Evolutionary conservation across 2,797 vertebrate genomes (phyloP).

Genomic region (Coregonus sp.): DNA sequence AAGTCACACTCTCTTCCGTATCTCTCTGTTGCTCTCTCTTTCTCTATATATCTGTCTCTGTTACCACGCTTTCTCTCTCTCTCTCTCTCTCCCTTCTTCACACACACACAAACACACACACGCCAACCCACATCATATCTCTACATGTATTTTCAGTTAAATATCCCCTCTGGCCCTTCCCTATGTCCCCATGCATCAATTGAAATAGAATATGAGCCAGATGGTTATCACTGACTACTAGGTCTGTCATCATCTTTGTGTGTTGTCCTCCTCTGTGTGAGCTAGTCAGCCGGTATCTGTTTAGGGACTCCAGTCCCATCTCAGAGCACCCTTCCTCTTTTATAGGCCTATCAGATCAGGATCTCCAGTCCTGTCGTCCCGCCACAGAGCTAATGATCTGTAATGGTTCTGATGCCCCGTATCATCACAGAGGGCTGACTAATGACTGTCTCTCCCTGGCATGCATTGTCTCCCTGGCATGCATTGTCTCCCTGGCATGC

Average conservation of each 20-base stretch:
- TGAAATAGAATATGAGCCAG: neutral
- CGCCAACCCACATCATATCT: neutral
- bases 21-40: neutral
- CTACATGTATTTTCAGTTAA: too few relatives aligned
- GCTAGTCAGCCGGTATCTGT: conserved; percentile 8
- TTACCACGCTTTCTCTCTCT: neutral
- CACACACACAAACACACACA: neutral
- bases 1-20: conserved; percentile 64
- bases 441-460: conserved; percentile 37
- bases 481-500: conserved; percentile 45
- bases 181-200: neutral
- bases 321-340: too few relatives aligned
- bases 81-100: neutral
- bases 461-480: conserved; percentile 22
- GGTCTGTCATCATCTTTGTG: neutral
- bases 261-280: neutral
- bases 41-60: neutral
- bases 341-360: conserved; percentile 24
- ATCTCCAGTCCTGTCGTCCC: conserved; percentile 2
- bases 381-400: conserved; percentile 57
- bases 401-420: conserved; percentile 54
- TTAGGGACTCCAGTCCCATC: too few relatives aligned
- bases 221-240: neutral
- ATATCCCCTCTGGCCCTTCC: too few relatives aligned
- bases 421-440: conserved; percentile 42